Evolutionary conservation across 2,113 vertebrate species (phyloP), one percentile per base, ranked within the genome.

Genomic region (Smithornis capensis): DNA sequence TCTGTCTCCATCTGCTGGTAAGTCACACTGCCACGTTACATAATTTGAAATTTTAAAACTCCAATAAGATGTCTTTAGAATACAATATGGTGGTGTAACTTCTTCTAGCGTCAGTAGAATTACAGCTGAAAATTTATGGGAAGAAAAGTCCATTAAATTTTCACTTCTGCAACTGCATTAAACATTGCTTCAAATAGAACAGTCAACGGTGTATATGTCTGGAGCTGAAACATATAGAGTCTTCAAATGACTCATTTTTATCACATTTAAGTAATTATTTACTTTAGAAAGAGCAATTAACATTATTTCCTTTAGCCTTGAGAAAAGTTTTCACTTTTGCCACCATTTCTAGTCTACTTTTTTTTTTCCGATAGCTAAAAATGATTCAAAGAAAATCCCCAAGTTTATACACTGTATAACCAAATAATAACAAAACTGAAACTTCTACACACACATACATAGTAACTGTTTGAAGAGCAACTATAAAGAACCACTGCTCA

Each of bases 361-460:
- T 71, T 55, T 87, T 77, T 88, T 65, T 56, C 60, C 60, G 17
- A 57, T 14, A 81, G n/a, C 76, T 77, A 40, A 86, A 90, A 86
- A 87, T 19, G 8, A 77, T 81, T 70, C 71, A 37, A 64, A 84
- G 80, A 93, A 90, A 95, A 96, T 93, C 93, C 88, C 90, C 49
- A 52, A 55, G 85, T 88, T 91, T 96, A 92, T 86, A 93, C 76
- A 86, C 10, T 2, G 56, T 92, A 93, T 96, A 88, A 94, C 80
- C 56, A 75, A 67, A 71, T 83, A 89, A 83, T 87, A 96, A 95
- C 82, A 96, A 89, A 96, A 69, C 45, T 42, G n/a, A 91, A 94
- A 78, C 60, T 67, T 89, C 77, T 42, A 64, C 89, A 93, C 64
- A 90, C 78, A 79, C 29, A 40, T 10, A 65, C 10, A 74, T 76